Evolutionary conservation across 2,797 vertebrate genomes (phyloP).

Genomic region (Etheostoma nigrum): DNA sequence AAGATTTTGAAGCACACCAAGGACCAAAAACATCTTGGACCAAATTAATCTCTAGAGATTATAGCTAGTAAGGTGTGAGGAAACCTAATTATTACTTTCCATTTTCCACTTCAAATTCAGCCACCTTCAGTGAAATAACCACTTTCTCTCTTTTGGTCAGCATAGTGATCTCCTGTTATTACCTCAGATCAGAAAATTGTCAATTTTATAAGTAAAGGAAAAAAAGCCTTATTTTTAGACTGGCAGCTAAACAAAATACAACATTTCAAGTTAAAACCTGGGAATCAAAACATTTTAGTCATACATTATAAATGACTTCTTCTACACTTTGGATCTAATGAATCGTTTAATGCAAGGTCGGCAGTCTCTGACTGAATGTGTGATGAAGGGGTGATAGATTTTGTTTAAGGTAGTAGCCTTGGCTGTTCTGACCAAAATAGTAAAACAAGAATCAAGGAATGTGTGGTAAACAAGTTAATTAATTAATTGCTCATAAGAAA

Average conservation of each 20-base stretch:
- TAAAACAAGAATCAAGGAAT: background rate
- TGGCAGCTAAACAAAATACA: conserved; percentile 8
- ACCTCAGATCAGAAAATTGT: conserved; percentile 1
- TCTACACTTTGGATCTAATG: background rate
- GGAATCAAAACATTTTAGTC: background rate
- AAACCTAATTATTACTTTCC: conserved; percentile 13
- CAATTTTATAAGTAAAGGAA: conserved; percentile 2
- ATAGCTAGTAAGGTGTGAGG: background rate
- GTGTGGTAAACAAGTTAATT: background rate
- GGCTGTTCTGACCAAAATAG: background rate
- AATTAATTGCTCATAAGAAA: background rate
- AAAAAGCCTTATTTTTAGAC: conserved; percentile 17
- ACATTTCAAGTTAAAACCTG: background rate
- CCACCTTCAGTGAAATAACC: background rate
- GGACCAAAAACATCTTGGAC: conserved; percentile 6
- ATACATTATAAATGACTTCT: background rate
- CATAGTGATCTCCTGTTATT: background rate
- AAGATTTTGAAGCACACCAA: conserved; percentile 26
- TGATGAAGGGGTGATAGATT: background rate
- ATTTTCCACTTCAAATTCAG: conserved; percentile 23
- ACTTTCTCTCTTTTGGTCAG: background rate
- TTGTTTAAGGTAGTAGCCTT: background rate
- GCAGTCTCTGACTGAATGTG: background rate
- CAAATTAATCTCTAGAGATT: conserved; percentile 19
- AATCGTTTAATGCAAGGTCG: conserved; percentile 13